Base-by-base conservation (phyloP, 1,140 invertebrate genomes). In the Paramacrobiotus metropolitanus region DNA sequence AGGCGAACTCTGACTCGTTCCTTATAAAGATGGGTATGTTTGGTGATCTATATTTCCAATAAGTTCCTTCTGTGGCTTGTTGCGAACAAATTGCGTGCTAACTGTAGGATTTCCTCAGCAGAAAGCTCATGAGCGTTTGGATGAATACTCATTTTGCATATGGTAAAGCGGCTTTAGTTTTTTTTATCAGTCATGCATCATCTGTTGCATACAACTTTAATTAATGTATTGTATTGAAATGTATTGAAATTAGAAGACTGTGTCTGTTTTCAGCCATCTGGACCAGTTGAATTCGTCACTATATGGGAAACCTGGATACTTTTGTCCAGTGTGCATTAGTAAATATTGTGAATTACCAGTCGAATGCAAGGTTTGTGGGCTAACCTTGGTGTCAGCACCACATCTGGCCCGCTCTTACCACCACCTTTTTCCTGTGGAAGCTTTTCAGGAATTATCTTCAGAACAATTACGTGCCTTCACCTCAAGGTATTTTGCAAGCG, bases 311-410 rank as follows among this genome's bases (percentile, higher is more conserved):
- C 67, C 64, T 20, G 92, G 91, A 1, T 95, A 93, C 70, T 83
- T 91, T 68, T 98, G 92, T 73, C 91, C 90, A 28, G 90, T 95
- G 70, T 98, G 94, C 75, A 81, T 83, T 63, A 88, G 87, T 72
- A 94, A 95, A 76, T 95, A 96, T 73, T 98, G 93, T 75, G 90
- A 96, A 72, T 78, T 97, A 64, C 94, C 94, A 0, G 87, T 91
- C 1, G 93, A 97, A 75, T 98, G 94, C 72, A 81, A 84, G 70
- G 83, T 85, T 18, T 98, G 94, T 76, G 88, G 87, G 15, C 76
- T 98, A 29, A 96, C 90, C 1, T 75, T 98, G n/a, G 92, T 96
- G 2, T 95, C 92, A 2, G 90, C 93, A 15, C 90, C 92, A 20
- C 93, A 98, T 77, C 77, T 98, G 40, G 92, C 93, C 4, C 79